phyloP scores from a whole-genome alignment of 1,140 invertebrate species.

The Drosophila fuyamai region DNA sequence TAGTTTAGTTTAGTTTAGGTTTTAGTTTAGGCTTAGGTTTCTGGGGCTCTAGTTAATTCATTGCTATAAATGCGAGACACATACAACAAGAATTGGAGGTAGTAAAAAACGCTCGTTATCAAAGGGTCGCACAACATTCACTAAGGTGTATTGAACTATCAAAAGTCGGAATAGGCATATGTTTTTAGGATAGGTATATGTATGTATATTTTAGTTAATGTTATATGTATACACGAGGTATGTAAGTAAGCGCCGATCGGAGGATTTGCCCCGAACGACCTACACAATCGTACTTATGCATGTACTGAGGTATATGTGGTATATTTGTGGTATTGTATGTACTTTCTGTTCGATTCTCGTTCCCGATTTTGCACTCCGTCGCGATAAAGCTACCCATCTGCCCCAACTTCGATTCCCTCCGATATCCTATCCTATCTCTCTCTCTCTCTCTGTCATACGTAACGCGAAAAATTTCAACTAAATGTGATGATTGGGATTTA shows the following conservation, averaged over 20 bases:
- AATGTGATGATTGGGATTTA: slow-evolving; percentile 58
- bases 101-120: slow-evolving; percentile 66
- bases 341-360: slow-evolving; percentile 72
- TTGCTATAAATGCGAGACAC: slow-evolving; percentile 76
- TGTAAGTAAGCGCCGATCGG: slow-evolving; percentile 51
- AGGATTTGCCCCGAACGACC: slow-evolving; percentile 11
- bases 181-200: slow-evolving; percentile 33
- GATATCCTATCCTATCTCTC: neutral
- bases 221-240: slow-evolving; percentile 80
- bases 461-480: slow-evolving; percentile 77
- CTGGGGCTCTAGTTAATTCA: slow-evolving; percentile 21
- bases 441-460: slow-evolving; percentile 48
- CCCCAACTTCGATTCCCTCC: slow-evolving; percentile 1
- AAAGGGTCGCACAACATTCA: slow-evolving; percentile 67
- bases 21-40: slow-evolving; percentile 27
- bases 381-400: slow-evolving; percentile 69
- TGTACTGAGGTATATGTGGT: slow-evolving; percentile 83
- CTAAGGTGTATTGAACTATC: slow-evolving; percentile 77
- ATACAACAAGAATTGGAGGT: slow-evolving; percentile 78
- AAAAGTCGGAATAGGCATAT: slow-evolving; percentile 51
- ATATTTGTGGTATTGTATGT: slow-evolving; percentile 81
- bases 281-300: slow-evolving; percentile 71
- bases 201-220: slow-evolving; percentile 76
- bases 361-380: slow-evolving; percentile 60
- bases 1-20: slow-evolving; percentile 21